Base-by-base conservation (phyloP, 2,113 vertebrate genomes). In the Tyto alba region DNA sequence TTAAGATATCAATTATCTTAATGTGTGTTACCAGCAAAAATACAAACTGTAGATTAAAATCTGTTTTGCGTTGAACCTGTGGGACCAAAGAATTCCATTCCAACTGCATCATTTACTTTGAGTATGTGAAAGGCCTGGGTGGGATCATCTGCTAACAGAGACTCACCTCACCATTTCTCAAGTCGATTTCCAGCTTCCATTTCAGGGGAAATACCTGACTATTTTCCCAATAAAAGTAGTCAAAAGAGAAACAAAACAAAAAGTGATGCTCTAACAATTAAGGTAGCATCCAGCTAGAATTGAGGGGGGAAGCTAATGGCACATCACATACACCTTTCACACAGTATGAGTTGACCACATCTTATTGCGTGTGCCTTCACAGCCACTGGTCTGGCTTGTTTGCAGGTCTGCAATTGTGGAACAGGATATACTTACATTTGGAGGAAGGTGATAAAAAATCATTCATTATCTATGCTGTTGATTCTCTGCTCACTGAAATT, bases 1-100 rank as follows among this genome's bases (percentile, higher is more conserved):
- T 95, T 96, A 95, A 87, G 86, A 72, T 95, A 95, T 92, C 84
- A 91, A 89, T 19, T 94, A 72, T 94, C 91, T 76, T 93, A 93
- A 89, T 79, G 48, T 67, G 40, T 71, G 71, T 96, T 92, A 96
- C 84, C 77, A 85, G 77, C 60, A 94, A 95, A 97, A 96, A 64
- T 41, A 87, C 40, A 48, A 95, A 59, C 68, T 84, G 13, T 66
- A 85, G 93, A 89, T 94, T 97, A 94, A 91, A 85, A 92, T 95
- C 89, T 92, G 84, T 20, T 92, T 92, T 82, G 84, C 3, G 3
- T 82, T 95, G 84, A 91, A 95, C 84, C 87, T 92, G 73, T 56
- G 73, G 76, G 80, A 74, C 80, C 87, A 59, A 93, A 93, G 41
- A 72, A 71, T 84, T 89, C 59, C 59, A 43, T 22, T 90, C 11